Conservation (phyloP, 92 coral and sea anemone species). For the Siderastrea siderea region DNA sequence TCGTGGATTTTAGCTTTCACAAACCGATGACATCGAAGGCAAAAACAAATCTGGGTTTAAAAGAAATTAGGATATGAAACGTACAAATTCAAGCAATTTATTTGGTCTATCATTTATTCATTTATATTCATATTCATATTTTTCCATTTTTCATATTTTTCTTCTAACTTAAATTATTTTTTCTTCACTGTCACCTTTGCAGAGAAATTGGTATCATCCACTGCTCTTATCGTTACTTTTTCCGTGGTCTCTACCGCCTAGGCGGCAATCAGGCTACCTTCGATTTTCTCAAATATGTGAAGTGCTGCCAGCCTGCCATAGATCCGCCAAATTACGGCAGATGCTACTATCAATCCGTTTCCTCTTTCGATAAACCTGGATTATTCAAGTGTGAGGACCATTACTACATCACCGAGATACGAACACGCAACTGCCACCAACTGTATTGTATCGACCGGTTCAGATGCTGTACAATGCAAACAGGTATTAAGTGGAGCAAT, state of each 20-base stretch:
- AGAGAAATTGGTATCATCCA: background rate
- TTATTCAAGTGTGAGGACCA: background rate
- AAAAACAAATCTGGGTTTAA: too few species aligned
- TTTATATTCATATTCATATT: too few species aligned
- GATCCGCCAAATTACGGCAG: background rate
- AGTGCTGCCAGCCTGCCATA: slow-evolving; percentile 1
- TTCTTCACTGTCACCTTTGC: background rate
- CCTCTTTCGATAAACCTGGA: background rate
- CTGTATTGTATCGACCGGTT: slow-evolving; percentile 5
- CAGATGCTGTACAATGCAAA: slow-evolving; percentile 21
- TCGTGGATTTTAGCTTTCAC: too few species aligned
- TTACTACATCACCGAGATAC: background rate
- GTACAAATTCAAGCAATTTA: too few species aligned
- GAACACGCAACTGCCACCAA: background rate
- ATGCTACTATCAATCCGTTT: background rate
- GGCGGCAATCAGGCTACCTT: background rate
- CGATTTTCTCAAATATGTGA: background rate
- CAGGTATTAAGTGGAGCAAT: background rate
- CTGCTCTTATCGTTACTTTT: background rate
- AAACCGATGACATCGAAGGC: too few species aligned
- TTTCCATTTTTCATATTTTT: background rate
- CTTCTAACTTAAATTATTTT: too few species aligned
- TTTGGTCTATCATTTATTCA: too few species aligned
- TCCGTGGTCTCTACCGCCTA: background rate
- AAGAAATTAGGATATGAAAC: too few species aligned